Percentiles rank a stretch among this genome's conserved stretches.
These are phyloP conservation scores for Halichondria panicea DNA, from an alignment of 37 sponge, comb jelly and placozoan species.

Conservation along the genomic window DNA sequence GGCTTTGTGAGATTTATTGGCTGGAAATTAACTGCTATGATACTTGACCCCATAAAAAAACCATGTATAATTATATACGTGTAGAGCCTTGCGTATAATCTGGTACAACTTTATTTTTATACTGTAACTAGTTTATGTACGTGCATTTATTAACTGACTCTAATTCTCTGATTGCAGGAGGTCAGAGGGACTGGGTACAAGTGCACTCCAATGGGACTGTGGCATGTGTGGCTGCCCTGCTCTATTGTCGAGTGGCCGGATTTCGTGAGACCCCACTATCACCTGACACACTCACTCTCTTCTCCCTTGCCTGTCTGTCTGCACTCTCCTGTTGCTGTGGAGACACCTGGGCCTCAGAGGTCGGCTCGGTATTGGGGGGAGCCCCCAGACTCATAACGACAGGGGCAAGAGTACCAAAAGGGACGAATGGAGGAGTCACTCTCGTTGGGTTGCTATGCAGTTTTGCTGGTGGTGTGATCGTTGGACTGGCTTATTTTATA, in stretches of 20 bases:
- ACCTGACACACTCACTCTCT: slow-evolving; percentile 12
- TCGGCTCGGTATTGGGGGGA: slow-evolving; percentile 80
- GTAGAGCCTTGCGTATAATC: not conserved
- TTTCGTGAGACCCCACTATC: slow-evolving; percentile 44
- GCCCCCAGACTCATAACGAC: slow-evolving; percentile 81
- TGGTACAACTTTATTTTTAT: not conserved
- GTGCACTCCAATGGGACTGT: slow-evolving; percentile 90
- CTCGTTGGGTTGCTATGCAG: slow-evolving; percentile 68
- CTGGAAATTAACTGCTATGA: too few relatives aligned
- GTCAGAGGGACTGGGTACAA: slow-evolving; percentile 83
- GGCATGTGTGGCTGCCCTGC: slow-evolving; percentile 54
- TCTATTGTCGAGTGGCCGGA: slow-evolving; percentile 45
- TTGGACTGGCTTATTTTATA: slow-evolving; percentile 72
- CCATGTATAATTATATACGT: not conserved
- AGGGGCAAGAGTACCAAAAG: slow-evolving; percentile 67
- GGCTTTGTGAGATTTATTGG: not conserved
- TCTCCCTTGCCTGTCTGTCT: slow-evolving; percentile 52
- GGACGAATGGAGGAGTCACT: slow-evolving; percentile 93
- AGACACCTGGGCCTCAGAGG: slow-evolving; percentile 97
- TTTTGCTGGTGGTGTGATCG: slow-evolving; percentile 64
- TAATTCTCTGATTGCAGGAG: slow-evolving; percentile 43
- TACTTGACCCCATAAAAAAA: not conserved
- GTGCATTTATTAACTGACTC: not conserved
- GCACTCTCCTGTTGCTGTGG: slow-evolving; percentile 82
- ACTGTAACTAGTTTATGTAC: not conserved